These are phyloP conservation scores for Somateria mollissima DNA, from an alignment of 2,797 vertebrate species.

Conservation along the genomic window DNA sequence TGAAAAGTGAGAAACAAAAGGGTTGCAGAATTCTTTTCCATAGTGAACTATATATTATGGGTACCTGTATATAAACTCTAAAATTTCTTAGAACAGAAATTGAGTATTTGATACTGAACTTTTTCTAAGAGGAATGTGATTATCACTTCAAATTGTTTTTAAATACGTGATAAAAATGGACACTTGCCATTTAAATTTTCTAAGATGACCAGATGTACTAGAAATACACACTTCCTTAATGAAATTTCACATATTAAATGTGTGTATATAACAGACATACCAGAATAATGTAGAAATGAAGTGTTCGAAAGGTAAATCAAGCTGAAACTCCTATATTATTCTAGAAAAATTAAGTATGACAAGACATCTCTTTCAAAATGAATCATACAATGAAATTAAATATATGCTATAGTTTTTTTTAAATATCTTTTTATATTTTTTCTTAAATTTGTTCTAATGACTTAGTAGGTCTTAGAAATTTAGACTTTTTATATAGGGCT, in stretches of 20 bases:
- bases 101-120: background rate
- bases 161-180: background rate
- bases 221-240: background rate
- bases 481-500: background rate
- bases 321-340: background rate
- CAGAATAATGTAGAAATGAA: background rate
- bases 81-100: background rate
- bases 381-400: conserved; percentile 5
- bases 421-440: background rate
- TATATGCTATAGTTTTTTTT: background rate
- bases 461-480: background rate
- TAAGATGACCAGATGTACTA: background rate
- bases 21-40: background rate
- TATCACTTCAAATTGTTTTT: background rate
- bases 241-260: background rate
- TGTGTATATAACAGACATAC: background rate
- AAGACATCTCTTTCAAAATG: background rate
- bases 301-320: background rate
- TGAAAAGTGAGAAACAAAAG: background rate
- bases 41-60: background rate
- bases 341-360: background rate
- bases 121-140: background rate
- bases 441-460: background rate
- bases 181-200: background rate
- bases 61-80: too few species aligned